Evolutionary conservation across 2,113 vertebrate species (phyloP), one percentile per base, ranked within the genome.

Genomic region (Scomber colias): DNA sequence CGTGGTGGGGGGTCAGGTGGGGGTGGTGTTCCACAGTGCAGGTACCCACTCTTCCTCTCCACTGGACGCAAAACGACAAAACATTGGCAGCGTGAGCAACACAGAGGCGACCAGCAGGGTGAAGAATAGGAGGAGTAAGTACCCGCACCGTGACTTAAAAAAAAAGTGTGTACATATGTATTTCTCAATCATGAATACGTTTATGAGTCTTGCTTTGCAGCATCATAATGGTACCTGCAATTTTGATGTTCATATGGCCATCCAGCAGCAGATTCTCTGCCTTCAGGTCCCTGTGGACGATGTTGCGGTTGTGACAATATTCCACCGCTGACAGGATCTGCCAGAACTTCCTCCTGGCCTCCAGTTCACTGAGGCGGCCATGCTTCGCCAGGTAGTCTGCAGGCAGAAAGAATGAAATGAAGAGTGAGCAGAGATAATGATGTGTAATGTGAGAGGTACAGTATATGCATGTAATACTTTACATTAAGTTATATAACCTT

Each of bases 161-260:
- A 27, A 27, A 27, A 27, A 27, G 1, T 2, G 24, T 27, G 24
- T 27, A 27, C 24, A 27, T 3, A 46, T 62, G 55, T n/a, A 60
- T 60, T 68, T 68, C 54, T 76, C 51, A 83, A 50, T 27, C 40
- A 71, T 6, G 0, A 59, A 62, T n/a, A n/a, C 75, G 15, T 49
- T 56, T 10, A 49, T 40, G 13, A 40, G 17, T 31, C 31, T 1
- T 61, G n/a, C 30, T 56, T 17, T 14, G 10, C 9, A 12, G 24
- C 13, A 24, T n/a, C 2, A 9, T 24, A 35, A 65, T 2, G 7
- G 24, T 95, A 99, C 98, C 98, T 97, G 98, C 98, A 83, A 99
- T 98, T 93, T 99, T 99, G 95, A 99, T 98, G 92, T 99, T 99
- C 98, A 99, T 99, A 93, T 98, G 97, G 89, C 86, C 96, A 72